phyloP scores from a whole-genome alignment of 2,888 invertebrate genomes.

The Thymelicus sylvestris region DNA sequence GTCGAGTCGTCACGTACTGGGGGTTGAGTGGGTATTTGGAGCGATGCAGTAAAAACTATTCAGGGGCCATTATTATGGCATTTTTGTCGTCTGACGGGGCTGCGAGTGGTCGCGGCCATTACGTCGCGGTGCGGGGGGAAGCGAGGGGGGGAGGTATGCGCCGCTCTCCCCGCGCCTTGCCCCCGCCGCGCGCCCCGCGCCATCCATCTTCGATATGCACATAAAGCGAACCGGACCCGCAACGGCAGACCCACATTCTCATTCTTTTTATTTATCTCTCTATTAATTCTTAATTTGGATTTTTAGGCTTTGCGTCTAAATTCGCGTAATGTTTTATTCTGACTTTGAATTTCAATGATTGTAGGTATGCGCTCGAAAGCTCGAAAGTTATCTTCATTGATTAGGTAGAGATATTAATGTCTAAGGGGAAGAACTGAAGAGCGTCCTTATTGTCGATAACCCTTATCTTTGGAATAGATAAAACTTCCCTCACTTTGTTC shows the following conservation, averaged over 20 bases:
- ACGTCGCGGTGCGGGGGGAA: conserved; percentile 54
- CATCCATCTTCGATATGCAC: conserved; percentile 84
- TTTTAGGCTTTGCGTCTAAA: conserved; percentile 65
- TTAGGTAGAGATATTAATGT: conserved; percentile 31
- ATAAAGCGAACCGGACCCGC: conserved; percentile 81
- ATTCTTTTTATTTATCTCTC: conserved; percentile 84
- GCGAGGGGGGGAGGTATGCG: conserved; percentile 55
- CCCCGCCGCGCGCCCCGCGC: conserved; percentile 62
- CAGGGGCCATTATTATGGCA: conserved; percentile 84
- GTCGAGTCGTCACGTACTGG: conserved; percentile 78
- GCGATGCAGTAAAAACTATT: conserved; percentile 83
- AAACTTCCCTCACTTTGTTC: background rate
- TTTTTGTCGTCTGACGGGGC: conserved; percentile 85
- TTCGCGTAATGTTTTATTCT: conserved; percentile 44
- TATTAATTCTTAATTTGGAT: conserved; percentile 81
- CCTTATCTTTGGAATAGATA: background rate
- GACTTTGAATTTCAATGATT: conserved; percentile 40
- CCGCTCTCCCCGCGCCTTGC: conserved; percentile 48
- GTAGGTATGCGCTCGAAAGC: conserved; percentile 42
- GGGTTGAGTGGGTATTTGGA: conserved; percentile 78
- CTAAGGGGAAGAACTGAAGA: background rate
- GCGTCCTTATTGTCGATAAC: background rate
- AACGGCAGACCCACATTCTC: conserved; percentile 82
- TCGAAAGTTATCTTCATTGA: conserved; percentile 41
- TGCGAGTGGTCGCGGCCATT: conserved; percentile 80